phyloP scores from a whole-genome alignment of 1,140 invertebrate genomes.

The Ganaspis sp. region DNA sequence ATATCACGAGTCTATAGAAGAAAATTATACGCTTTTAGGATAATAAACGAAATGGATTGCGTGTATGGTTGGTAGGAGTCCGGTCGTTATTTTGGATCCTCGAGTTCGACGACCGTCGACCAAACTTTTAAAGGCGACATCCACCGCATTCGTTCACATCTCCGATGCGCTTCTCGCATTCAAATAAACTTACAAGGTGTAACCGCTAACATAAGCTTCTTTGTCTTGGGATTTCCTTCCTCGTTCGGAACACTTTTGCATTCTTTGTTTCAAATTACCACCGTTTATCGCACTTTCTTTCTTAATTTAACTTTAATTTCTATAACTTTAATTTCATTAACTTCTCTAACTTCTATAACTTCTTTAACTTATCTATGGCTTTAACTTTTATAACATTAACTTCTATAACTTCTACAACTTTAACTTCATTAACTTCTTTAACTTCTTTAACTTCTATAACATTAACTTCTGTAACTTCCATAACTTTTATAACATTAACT shows the following conservation, averaged over 20 bases:
- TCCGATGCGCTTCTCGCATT: constrained; percentile 31
- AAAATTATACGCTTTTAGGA: too few species aligned
- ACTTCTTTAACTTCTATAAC: too few species aligned
- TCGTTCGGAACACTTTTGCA: background rate
- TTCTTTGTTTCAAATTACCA: background rate
- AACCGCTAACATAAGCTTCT: constrained; percentile 45
- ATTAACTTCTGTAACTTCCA: too few species aligned
- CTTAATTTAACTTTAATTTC: background rate
- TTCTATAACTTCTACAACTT: too few species aligned
- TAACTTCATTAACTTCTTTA: too few species aligned
- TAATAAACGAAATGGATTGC: too few species aligned
- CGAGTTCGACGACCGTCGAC: constrained; percentile 70
- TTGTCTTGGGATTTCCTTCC: background rate
- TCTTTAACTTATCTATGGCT: too few species aligned
- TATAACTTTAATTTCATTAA: too few species aligned
- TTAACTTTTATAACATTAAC: too few species aligned
- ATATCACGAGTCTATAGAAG: too few species aligned
- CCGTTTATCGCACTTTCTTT: background rate
- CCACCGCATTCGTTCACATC: constrained; percentile 50
- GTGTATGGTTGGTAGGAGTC: constrained; percentile 47
- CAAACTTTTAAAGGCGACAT: constrained; percentile 57
- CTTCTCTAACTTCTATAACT: too few species aligned
- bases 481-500: too few species aligned
- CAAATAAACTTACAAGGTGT: constrained; percentile 56
- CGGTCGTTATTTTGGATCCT: constrained; percentile 67